Conservation (phyloP, 2,797 vertebrate species). For the Tinamus major region DNA sequence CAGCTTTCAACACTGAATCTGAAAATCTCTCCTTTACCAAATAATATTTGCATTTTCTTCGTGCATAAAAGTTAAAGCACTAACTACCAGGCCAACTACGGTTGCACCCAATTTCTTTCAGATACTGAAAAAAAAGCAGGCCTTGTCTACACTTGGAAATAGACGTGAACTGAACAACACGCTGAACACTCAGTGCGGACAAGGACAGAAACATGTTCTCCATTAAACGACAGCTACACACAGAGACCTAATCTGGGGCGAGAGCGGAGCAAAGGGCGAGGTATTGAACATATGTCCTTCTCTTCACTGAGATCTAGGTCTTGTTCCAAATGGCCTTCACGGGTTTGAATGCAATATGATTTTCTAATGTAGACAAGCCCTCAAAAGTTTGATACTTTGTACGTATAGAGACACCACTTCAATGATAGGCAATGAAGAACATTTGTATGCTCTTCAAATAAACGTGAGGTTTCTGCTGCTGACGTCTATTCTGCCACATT, state of each 20-base stretch:
- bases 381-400: slow-evolving; percentile 19
- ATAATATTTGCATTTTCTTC: not conserved
- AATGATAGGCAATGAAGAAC: not conserved
- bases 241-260: not conserved
- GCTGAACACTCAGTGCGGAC: not conserved
- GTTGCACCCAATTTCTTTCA: not conserved
- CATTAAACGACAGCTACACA: not conserved
- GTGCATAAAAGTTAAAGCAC: not conserved
- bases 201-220: not conserved
- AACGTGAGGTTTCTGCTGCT: not conserved
- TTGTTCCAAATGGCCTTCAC: not conserved
- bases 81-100: not conserved
- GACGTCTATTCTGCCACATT: not conserved
- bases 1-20: not conserved
- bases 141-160: slow-evolving; percentile 46
- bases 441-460: not conserved
- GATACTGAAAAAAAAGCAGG: not conserved
- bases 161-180: not conserved
- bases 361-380: slow-evolving; percentile 64
- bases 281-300: not conserved
- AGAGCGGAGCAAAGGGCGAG: not conserved
- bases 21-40: not conserved
- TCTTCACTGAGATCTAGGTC: slow-evolving; percentile 26
- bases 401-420: not conserved
- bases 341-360: slow-evolving; percentile 1